Evolutionary conservation across 1,140 invertebrate genomes (phyloP).

Genomic region (Atta colombica): DNA sequence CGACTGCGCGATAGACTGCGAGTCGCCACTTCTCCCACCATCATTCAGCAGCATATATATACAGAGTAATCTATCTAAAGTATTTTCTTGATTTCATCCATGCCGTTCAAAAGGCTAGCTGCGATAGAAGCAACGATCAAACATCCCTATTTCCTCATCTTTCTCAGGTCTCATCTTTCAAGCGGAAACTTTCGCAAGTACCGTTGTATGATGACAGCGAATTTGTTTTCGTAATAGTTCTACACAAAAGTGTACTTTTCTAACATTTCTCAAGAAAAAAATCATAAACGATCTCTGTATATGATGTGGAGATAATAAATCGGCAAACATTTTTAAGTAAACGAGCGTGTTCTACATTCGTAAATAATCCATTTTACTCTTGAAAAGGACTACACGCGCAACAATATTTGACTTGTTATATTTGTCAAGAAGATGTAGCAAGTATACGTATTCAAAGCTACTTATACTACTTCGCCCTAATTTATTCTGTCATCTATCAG

Average conservation of each 20-base stretch:
- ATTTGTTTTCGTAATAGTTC: constrained; percentile 12
- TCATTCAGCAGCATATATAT: background rate
- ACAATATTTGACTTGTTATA: constrained; percentile 1
- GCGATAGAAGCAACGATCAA: constrained; percentile 34
- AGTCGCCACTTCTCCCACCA: constrained; percentile 42
- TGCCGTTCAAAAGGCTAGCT: constrained; percentile 34
- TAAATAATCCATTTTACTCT: background rate
- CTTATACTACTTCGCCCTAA: constrained; percentile 21
- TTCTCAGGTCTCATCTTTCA: background rate
- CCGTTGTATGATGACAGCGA: background rate
- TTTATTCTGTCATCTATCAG: background rate
- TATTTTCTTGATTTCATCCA: constrained; percentile 48
- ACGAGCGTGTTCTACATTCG: background rate
- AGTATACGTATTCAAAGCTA: constrained; percentile 30
- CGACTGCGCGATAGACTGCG: constrained; percentile 52
- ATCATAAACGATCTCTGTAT: background rate
- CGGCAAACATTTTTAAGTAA: background rate
- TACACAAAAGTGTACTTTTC: background rate
- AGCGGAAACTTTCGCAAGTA: background rate
- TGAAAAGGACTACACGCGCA: background rate
- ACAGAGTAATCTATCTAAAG: constrained; percentile 40
- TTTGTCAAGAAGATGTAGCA: constrained; percentile 21
- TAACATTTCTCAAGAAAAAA: background rate
- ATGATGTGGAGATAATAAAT: background rate
- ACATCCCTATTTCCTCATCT: constrained; percentile 10